Evolutionary conservation across 2,113 vertebrate genomes (phyloP), one percentile per base, ranked within the genome.

Genomic region (Cinclus mexicanus): DNA sequence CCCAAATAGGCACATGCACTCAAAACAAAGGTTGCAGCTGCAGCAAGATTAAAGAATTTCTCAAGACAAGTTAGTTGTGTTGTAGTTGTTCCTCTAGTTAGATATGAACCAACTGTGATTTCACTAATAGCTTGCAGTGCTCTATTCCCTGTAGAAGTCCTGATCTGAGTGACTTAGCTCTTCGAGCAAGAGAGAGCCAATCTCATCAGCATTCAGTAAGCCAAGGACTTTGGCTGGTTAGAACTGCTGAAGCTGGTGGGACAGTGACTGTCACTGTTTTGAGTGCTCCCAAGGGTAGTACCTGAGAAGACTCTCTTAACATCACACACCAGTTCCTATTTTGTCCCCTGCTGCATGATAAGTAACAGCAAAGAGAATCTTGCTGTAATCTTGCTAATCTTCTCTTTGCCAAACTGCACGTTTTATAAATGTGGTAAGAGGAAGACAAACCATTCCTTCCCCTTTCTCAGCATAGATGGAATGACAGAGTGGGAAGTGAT

Each of bases 371-470:
- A 68, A 84, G 81, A 75, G 56, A 87, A 94, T 87, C 93, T 47
- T 47, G 46, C 50, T 92, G 61, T 75, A 64, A 84, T 88, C 90
- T 92, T 84, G 39, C 60, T 93, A 78, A 82, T 94, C 76, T 93
- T 53, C 79, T 71, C 69, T 79, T 96, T 84, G 69, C 83, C 72
- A 84, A 92, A 42, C 64, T 89, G 29, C 56, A 41, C 65, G 37
- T 95, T 94, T 89, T 84, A 65, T 79, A 85, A 89, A 60, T 33
- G n/a, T 42, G 74, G 46, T 49, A 29, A 85, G 41, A 41, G 68
- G 39, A 91, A 91, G 60, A 41, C 53, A 83, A 89, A 77, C 69
- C 72, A 71, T 83, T 83, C 67, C 59, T 89, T 61, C 69, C 24
- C 47, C 52, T 80, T 96, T 88, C 84, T 96, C 90, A 83, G 79